Base-by-base conservation (phyloP, 2,797 vertebrate genomes). In the Steatocranus sp. region DNA sequence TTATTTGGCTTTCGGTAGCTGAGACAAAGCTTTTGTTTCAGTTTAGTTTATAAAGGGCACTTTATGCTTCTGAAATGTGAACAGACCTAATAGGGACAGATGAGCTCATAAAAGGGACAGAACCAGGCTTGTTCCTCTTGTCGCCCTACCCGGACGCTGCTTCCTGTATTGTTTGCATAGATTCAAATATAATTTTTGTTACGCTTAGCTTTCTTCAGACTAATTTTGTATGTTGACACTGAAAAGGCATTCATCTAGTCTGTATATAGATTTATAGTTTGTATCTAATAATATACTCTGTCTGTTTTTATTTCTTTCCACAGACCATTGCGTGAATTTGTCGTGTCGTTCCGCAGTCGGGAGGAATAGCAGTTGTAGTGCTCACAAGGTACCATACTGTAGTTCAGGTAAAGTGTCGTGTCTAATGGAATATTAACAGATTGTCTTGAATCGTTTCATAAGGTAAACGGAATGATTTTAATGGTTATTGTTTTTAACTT, bases 1-100 rank as follows among this genome's bases (percentile, higher is more conserved):
- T 76, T 54, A 46, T 87, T 86, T 75, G 86, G 84, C 41, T 73
- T 87, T 86, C 66, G 73, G 83, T 61, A 38, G 66, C 77, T 20
- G 68, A 74, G 73, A 90, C 86, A 88, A 90, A 88, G 87, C 84
- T 18, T 82, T 63, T 34, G 32, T 87, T 91, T 85, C 43, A 87
- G 80, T 46, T 78, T 48, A 25, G 76, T 23, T 43, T 38, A 88
- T 85, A 89, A 93, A 85, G 74, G 82, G n/a, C 80, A 87, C 83
- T 86, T 79, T 86, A 80, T 88, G 77, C 83, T n/a, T 74, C 61
- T n/a, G 56, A 85, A 77, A 82, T 53, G 85, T 66, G 83, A 85
- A 88, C 81, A 17, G 86, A 88, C 79, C 84, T 84, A 89, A 86
- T 82, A 43, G 78, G 48, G 43, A 38, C 80, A 82, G 79, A 79